Base-by-base conservation (phyloP, 37 sponge, comb jelly and placozoan species). In the Geodia barretti region DNA sequence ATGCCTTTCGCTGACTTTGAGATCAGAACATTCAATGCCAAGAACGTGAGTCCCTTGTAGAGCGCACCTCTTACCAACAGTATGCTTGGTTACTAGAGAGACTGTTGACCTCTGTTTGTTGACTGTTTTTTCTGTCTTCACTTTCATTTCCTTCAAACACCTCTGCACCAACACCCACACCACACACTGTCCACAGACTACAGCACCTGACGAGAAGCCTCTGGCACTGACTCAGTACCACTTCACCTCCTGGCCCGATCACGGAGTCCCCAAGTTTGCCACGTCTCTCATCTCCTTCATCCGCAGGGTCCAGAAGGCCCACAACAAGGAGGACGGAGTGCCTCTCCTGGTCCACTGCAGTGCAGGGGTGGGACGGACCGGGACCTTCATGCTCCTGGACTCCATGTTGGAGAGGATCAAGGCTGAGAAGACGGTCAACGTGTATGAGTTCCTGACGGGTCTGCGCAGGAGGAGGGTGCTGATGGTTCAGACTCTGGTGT, bases 321-420 rank as follows among this genome's bases (percentile, higher is more conserved):
- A 90, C 63, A 73, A 73, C 64, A 79, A 76, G 43, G 84, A 84
- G 34, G 41, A 59, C 31, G 74, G 74, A 21, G 28, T 47, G 4
- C 90, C 87, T 29, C 72, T 92, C 0, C 68, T 95, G 59, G 94
- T 92, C 32, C 95, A 95, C 84, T 95, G 95, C 87, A 95, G 93
- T 84, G 93, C 90, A 30, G 93, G 93, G 32, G 93, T 92, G 78
- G 93, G 93, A 8, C 71, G 93, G 3, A 92, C 93, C 28, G 93
- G 77, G 92, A 90, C 59, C 72, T 90, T 89, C 91, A 92, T 92
- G 60, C 63, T 66, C n/a, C 75, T 92, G 76, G 93, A 92, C 62
- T 41, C 78, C 68, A 90, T 90, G 83, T 77, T 90, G 79, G 87
- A 92, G 42, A 79, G 86, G 42, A 86, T 92, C 21, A 38, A 72